Evolutionary conservation across 1,140 invertebrate genomes (phyloP), one percentile per base, ranked within the genome.

Genomic region (Camponotus pennsylvanicus): DNA sequence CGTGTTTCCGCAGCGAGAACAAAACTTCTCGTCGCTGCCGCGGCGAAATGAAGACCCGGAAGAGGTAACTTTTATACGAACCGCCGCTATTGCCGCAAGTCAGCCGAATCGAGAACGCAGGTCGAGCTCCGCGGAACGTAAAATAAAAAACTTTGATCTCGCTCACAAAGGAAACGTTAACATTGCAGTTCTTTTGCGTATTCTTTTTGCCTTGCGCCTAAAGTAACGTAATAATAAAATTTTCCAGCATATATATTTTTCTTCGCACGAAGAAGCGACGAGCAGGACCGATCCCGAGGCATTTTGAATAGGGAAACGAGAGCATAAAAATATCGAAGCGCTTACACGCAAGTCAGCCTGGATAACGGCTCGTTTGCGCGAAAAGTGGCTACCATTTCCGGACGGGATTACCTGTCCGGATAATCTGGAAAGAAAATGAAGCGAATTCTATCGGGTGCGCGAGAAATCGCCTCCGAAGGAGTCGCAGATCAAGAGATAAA

Each of bases 301-400:
- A 42, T 73, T 87, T 71, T 73, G 79, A 87, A 88, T 70, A 45
- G 59, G 34, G 76, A 52, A 73, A 64, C 55, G 70, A 87, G 70
- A 52, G 21, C 13, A 87, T 86, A 84, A 77, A 77, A 87, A 88
- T 88, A 27, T 27, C 27, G 66, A 88, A 87, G 64, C 61, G 86
- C 70, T 76, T 67, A 87, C 87, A 87, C 77, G 64, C 70, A 70
- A 87, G 78, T 59, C 70, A 63, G 40, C 15, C 52, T 57, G 80
- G 66, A 87, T 87, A 91, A 88, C 66, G 76, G 78, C 84, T 63
- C 78, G 73, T 88, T 86, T 85, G 80, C 66, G 59, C 71, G 75
- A 78, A 80, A 89, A 91, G 87, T 87, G 66, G 83, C 79, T 27
- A 79, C 86, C 71, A 90, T 90, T 91, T 89, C 82, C 69, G 64